Conservation (phyloP, 2,888 invertebrate species). For the Molorchus minor region DNA sequence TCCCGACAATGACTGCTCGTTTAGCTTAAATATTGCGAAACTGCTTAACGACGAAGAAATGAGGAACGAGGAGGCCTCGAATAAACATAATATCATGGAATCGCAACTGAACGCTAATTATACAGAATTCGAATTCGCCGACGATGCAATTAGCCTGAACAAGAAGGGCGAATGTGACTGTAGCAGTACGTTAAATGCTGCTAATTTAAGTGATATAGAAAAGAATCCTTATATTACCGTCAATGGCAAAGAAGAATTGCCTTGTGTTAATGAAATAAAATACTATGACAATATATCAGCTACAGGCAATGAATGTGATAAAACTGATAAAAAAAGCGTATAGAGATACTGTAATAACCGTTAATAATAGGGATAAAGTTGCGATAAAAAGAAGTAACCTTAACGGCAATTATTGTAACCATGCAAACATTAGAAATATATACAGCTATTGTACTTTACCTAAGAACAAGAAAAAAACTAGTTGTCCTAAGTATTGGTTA, state of each 20-base stretch:
- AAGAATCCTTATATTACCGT: constrained; percentile 69
- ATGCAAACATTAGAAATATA: constrained; percentile 54
- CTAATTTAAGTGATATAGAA: constrained; percentile 41
- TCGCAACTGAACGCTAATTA: constrained; percentile 37
- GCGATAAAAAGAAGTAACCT: constrained; percentile 48
- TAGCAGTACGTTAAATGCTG: constrained; percentile 43
- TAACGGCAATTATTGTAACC: constrained; percentile 60
- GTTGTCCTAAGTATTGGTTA: constrained; percentile 48
- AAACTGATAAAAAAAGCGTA: constrained; percentile 15
- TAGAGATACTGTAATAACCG: constrained; percentile 6
- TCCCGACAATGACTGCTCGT: constrained; percentile 54
- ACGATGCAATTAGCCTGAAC: constrained; percentile 61
- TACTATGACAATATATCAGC: constrained; percentile 44
- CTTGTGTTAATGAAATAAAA: constrained; percentile 64
- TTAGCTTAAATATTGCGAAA: constrained; percentile 49
- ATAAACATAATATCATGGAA: constrained; percentile 43
- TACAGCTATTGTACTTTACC: constrained; percentile 68
- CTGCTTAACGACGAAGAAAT: constrained; percentile 55
- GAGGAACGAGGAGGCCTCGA: constrained; percentile 41
- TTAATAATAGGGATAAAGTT: constrained; percentile 28
- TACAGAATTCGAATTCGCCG: constrained; percentile 61
- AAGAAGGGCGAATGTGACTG: constrained; percentile 53
- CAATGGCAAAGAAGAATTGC: constrained; percentile 77
- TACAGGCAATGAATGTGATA: too few species aligned
- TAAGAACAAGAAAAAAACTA: constrained; percentile 54